Evolutionary conservation across 1,140 invertebrate genomes (phyloP).

Genomic region (Acromyrmex echinatior): DNA sequence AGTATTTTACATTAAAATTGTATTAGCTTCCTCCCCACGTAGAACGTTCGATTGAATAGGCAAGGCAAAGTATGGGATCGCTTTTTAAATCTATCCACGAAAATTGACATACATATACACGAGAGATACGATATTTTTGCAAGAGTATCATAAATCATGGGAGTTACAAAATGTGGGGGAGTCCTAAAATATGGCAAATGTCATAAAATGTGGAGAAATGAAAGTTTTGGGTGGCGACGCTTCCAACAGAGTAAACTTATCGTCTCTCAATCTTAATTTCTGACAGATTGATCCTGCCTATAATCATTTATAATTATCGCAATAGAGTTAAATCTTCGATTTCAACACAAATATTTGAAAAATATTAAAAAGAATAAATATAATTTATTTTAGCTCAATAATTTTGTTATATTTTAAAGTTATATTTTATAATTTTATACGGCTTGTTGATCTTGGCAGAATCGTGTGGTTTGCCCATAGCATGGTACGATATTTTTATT

Average conservation of each 20-base stretch:
- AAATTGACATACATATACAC: neutral
- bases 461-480: too few species aligned
- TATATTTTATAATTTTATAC: constrained; percentile 22
- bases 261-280: neutral
- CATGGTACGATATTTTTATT: neutral
- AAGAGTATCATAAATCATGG: neutral
- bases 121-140: neutral
- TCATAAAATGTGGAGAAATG: neutral
- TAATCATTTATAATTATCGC: neutral
- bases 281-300: neutral
- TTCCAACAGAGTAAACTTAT: neutral
- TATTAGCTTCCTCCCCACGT: neutral
- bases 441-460: neutral
- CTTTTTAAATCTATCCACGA: neutral
- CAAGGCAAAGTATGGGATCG: neutral
- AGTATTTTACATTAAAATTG: neutral
- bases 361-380: neutral
- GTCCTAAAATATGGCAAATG: neutral
- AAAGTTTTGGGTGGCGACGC: neutral
- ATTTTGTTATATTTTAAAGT: neutral
- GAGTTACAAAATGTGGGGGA: neutral
- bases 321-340: neutral
- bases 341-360: neutral
- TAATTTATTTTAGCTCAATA: neutral
- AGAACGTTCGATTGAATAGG: neutral